Evolutionary conservation across 2,113 vertebrate genomes (phyloP), one percentile per base, ranked within the genome.

Genomic region (Pseudorasbora parva): DNA sequence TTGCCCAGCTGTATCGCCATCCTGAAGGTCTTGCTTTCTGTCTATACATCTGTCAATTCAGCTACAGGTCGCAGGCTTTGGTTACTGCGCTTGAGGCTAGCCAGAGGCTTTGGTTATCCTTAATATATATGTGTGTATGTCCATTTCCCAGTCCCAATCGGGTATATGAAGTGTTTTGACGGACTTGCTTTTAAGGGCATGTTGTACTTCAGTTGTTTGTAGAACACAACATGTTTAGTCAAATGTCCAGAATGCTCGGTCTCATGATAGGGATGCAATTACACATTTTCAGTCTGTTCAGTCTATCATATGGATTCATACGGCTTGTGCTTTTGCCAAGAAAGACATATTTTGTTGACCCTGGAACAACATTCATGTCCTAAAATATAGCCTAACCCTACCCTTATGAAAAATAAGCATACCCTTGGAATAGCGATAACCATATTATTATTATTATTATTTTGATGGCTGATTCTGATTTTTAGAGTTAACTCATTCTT

Each of bases 31-130:
- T 62, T 62, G 57, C 62, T 57, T 41, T 78, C 76, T 19, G 14
- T 59, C 37, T 78, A 45, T 10, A 79, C 59, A 79, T 64, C 77
- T 49, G n/a, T 30, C 25, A 49, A n/a, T 64, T 59, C 75, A 77
- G 75, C 12, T 59, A 12, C 41, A 64, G 64, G n/a, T 60, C 27
- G 25, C 17, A 27, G 23, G 7, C 77, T 79, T 62, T 64, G 23
- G 77, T 47, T 79, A 66, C 41, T 79, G 14, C 25, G 56, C 75
- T 78, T 8, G 56, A 37, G 33, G 75, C 75, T 41, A 47, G 77
- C 77, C 14, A 47, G 59, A 49, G 77, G 59, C 59, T 79, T 27
- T 41, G 23, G 57, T 79, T 62, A 79, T 8, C 57, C 77, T 25
- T 79, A 47, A 47, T 64, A 15, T 64, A 15, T 25, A n/a, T 19